Evolutionary conservation across 2,888 invertebrate species (phyloP).

Genomic region (Chydorus sphaericus): DNA sequence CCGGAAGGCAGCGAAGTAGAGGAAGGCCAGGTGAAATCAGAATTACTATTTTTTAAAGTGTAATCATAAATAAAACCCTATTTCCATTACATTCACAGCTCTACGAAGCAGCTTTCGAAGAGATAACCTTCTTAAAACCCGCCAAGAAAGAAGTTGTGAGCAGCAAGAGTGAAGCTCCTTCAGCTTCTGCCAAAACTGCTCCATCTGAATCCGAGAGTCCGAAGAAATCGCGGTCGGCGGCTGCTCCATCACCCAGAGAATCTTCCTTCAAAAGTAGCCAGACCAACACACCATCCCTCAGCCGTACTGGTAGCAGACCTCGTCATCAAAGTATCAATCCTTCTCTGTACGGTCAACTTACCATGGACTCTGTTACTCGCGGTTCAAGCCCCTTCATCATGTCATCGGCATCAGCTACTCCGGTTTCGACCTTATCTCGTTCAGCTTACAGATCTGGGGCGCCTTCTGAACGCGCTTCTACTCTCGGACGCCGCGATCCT

Average conservation of each 20-base stretch:
- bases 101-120: conserved; percentile 14
- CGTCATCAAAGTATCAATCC: no score
- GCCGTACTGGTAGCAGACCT: no score
- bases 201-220: neutral
- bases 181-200: no score
- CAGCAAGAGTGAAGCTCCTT: no score
- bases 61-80: neutral
- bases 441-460: neutral
- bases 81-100: neutral
- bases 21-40: neutral
- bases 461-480: neutral
- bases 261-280: neutral
- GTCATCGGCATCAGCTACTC: neutral
- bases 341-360: neutral
- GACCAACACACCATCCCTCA: neutral
- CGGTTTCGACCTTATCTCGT: neutral
- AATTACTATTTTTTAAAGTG: neutral
- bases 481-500: conserved; percentile 10
- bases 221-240: neutral
- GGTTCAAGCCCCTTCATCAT: neutral
- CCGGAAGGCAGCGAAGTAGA: conserved; percentile 58
- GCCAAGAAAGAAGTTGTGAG: neutral
- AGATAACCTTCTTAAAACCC: conserved; percentile 8
- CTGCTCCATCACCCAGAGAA: neutral
- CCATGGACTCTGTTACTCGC: neutral